phyloP scores from a whole-genome alignment of 2,113 vertebrate species.

The Plecotus auritus region DNA sequence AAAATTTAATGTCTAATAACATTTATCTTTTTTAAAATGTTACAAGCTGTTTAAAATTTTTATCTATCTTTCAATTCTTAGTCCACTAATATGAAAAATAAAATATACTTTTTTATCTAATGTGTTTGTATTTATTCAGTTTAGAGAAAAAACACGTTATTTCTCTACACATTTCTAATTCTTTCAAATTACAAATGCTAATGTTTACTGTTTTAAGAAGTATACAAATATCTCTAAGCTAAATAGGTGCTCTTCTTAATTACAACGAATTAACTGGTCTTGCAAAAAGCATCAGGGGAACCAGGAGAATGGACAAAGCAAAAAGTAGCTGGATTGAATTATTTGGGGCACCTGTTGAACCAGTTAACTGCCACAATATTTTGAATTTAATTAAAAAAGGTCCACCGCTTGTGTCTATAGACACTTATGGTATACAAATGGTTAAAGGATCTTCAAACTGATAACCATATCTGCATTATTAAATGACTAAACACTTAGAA shows the following conservation, averaged over 20 bases:
- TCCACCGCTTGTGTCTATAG: too few species aligned
- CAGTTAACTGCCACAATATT: too few species aligned
- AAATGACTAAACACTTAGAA: background rate
- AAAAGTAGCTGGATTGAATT: background rate
- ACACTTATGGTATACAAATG: too few species aligned
- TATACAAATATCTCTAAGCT: conserved; percentile 13
- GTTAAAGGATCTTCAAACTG: background rate
- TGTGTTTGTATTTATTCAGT: background rate
- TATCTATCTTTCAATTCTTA: background rate
- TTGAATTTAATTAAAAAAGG: too few species aligned
- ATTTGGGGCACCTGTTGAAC: background rate
- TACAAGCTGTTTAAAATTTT: background rate
- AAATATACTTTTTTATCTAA: background rate
- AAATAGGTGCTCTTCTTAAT: conserved; percentile 19
- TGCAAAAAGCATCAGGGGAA: background rate
- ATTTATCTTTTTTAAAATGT: conserved; percentile 18
- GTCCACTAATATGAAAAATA: background rate
- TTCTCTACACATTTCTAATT: background rate
- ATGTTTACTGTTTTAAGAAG: conserved; percentile 20
- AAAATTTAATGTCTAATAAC: background rate
- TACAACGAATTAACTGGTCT: background rate
- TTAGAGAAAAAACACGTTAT: background rate
- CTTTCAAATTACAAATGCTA: conserved; percentile 31
- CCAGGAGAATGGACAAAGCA: background rate
- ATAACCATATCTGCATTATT: background rate